phyloP scores from a whole-genome alignment of 2,888 invertebrate genomes.

The Phaonia tiefii region DNA sequence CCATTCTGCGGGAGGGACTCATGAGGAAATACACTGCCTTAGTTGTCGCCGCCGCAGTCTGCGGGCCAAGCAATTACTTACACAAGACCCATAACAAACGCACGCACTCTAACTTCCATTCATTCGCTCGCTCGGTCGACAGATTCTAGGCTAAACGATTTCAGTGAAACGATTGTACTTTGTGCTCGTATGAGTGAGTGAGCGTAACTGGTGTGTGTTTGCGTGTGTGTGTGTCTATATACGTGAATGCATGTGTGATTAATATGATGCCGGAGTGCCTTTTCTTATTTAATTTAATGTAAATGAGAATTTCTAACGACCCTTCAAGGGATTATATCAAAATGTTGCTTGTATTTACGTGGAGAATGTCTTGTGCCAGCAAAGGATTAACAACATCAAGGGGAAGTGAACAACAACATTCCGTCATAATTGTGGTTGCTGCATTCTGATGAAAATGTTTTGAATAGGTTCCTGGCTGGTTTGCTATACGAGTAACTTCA shows the following conservation, averaged over 20 bases:
- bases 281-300: conserved; percentile 42
- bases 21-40: no score
- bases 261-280: background rate
- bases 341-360: no score
- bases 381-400: conserved; percentile 37
- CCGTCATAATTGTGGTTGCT: conserved; percentile 31
- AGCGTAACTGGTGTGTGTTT: conserved; percentile 1
- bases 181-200: conserved; percentile 10
- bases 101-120: no score
- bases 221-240: conserved; percentile 19
- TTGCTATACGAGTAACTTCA: no score
- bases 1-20: background rate
- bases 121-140: conserved; percentile 23
- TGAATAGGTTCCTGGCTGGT: background rate
- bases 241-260: conserved; percentile 64
- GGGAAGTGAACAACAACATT: background rate
- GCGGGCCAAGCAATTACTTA: no score
- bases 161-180: conserved; percentile 30
- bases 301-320: conserved; percentile 40
- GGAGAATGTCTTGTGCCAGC: no score
- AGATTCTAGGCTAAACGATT: conserved; percentile 47
- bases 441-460: conserved; percentile 10
- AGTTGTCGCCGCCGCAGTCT: no score
- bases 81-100: no score
- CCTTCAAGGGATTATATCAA: conserved; percentile 44